Percentiles rank a stretch among this genome's conserved stretches.
phyloP scores from a whole-genome alignment of 2,113 vertebrate species.

The Brachypteracias leptosomus region DNA sequence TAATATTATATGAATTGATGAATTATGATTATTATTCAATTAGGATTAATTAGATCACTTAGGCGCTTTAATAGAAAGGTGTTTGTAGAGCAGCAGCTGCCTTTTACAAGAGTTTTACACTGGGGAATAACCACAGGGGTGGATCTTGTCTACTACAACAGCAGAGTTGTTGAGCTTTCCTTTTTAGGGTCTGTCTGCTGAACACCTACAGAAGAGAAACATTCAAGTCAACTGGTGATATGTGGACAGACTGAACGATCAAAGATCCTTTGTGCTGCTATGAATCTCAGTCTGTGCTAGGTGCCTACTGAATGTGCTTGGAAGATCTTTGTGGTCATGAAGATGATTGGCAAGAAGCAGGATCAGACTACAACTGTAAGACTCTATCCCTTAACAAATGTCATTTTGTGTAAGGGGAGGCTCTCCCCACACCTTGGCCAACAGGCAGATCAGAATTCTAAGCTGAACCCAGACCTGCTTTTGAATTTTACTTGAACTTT shows the following conservation, averaged over 20 bases:
- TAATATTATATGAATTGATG: neutral
- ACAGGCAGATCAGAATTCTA: neutral
- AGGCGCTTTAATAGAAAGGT: neutral
- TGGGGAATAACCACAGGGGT: neutral
- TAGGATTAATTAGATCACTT: neutral
- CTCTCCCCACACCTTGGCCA: neutral
- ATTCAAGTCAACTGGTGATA: neutral
- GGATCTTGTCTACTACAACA: neutral
- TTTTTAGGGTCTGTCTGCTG: neutral
- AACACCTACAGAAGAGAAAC: neutral
- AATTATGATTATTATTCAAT: neutral
- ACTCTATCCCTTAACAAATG: neutral
- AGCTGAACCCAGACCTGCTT: neutral
- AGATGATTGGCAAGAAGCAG: neutral
- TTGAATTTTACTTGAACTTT: neutral
- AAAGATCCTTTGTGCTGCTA: neutral
- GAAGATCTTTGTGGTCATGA: neutral
- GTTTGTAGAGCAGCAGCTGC: neutral
- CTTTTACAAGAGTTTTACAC: neutral
- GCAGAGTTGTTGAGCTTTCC: neutral
- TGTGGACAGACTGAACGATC: neutral
- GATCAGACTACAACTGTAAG: neutral
- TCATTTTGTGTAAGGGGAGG: neutral
- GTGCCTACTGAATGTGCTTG: neutral
- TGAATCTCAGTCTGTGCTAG: neutral